phyloP scores from a whole-genome alignment of 2,888 invertebrate genomes.

The Teleiodes luculella region DNA sequence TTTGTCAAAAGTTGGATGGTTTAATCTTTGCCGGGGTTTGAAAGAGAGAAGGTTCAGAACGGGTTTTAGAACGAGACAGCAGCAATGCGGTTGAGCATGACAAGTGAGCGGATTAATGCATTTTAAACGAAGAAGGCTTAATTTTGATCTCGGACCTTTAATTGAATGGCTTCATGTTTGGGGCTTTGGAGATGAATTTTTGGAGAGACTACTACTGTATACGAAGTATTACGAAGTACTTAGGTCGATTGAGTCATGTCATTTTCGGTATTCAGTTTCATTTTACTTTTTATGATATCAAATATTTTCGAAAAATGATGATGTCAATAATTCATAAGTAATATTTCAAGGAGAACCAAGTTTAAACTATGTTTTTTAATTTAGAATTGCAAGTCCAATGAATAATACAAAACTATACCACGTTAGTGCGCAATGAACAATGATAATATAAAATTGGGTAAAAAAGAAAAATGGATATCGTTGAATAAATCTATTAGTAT shows the following conservation, averaged over 20 bases:
- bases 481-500: conserved; percentile 16
- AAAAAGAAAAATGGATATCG: no score
- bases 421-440: no score
- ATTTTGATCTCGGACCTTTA: conserved; percentile 69
- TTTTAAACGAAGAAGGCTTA: conserved; percentile 78
- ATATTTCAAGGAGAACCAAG: no score
- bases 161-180: conserved; percentile 61
- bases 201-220: conserved; percentile 2
- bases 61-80: conserved; percentile 66
- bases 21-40: conserved; percentile 63
- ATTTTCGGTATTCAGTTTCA: background rate
- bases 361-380: no score
- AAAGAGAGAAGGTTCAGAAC: conserved; percentile 56
- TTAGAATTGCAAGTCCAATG: no score
- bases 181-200: conserved; percentile 24
- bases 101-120: conserved; percentile 78
- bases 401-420: no score
- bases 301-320: no score
- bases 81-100: conserved; percentile 59
- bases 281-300: background rate
- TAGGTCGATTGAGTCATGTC: background rate
- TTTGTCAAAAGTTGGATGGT: conserved; percentile 48
- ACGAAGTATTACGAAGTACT: conserved; percentile 1
- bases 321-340: no score
- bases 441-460: no score